Evolutionary conservation across 2,888 invertebrate species (phyloP), one percentile per base, ranked within the genome.

Genomic region (Uropetala carovei): DNA sequence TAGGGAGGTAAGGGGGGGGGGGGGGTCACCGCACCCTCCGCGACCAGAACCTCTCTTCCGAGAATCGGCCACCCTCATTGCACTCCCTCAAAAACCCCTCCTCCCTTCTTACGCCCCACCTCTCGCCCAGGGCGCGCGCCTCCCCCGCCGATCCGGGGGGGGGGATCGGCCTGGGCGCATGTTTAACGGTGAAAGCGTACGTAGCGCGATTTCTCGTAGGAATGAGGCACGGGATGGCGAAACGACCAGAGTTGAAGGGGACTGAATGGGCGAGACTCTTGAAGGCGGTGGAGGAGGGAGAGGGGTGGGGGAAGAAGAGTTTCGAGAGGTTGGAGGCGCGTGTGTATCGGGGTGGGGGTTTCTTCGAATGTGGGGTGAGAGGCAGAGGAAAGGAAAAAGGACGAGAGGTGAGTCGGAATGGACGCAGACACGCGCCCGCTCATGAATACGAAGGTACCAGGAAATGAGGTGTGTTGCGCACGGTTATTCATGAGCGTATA

Each of bases 131-230:
- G 43, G 43, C 43, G 75, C 75, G n/a, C 27, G 18, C 75, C 75
- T 75, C 75, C 75, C 75, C 75, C 75, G 75, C 75, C 75, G n/a
- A 75, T 22, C 43, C 43, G 43, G 43, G 3, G 43, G 43, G 43
- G 3, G 43, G 43, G 43, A 75, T 75, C 75, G 27, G 27, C 75
- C n/a, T 22, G 75, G 9, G n/a, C 64, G 64, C 16, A 64, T n/a
- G 64, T 22, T n/a, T 75, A 75, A 75, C 75, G 75, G 75, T 75
- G 75, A 75, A 75, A 75, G 75, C 75, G 75, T 75, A 75, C 75
- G 64, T 18, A 10, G 64, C 16, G 27, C 27, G 68, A 75, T 75
- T 75, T 75, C 75, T 7, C 75, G 22, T 3, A 43, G 43, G 43
- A 43, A 5, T 3, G 43, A 43, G 43, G 43, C 43, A 75, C 75